Base-by-base conservation (phyloP, 2,888 invertebrate species). In the Drosophila helvetica region DNA sequence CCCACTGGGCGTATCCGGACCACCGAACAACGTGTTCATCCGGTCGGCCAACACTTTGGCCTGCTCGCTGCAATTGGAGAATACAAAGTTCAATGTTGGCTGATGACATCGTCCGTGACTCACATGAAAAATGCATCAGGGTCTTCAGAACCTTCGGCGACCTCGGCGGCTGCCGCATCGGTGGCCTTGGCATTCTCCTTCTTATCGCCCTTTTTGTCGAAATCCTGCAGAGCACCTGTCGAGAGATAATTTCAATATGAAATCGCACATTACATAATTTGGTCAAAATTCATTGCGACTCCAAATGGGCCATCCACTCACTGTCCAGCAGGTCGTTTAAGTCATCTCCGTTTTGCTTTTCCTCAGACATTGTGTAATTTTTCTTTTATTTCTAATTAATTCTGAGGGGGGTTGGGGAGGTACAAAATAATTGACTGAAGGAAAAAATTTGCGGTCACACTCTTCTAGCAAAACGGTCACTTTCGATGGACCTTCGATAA, bases 281-380 rank as follows among this genome's bases (percentile, higher is more conserved):
- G 53, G 42, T 18, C 7, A 17, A 15, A n/a, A 52, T 18, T 15
- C 10, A 9, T 10, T 42, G 33, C 12, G 33, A 17, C n/a, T 1
- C 6, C 2, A 4, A 47, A 19, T 3, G 5, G 3, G 18, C 2
- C 8, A 8, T 19, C 25, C 38, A 89, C 90, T 94, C 92, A 96
- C 96, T 96, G 91, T 96, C 95, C 78, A 96, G 92, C 81, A 96
- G 93, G 78, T 96, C 95, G 65, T 96, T 94, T 76, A 96, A 92
- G 90, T 96, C 96, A 42, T 95, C 93, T 84, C 96, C 96, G 50
- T 89, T 86, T 66, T 81, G 59, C 47, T 90, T 86, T 57, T 90
- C 75, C 8, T 90, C 90, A 15, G 89, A 84, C 90, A 89, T 90
- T 74, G 52, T 75, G 54, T 42, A 48, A 63, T 64, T 70, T 43